phyloP scores from a whole-genome alignment of 2,797 vertebrate genomes.

The Spinus pinus region DNA sequence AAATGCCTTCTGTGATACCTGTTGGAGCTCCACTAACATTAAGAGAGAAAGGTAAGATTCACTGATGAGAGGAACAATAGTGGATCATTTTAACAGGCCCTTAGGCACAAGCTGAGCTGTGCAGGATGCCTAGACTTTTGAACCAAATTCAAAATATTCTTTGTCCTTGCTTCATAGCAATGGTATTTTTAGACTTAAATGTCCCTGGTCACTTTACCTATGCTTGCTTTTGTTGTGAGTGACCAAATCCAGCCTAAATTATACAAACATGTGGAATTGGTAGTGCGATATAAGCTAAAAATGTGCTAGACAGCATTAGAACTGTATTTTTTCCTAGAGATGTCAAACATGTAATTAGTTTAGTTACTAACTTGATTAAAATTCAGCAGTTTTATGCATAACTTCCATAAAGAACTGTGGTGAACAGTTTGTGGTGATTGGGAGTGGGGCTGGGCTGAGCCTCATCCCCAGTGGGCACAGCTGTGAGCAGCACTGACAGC shows the following conservation, averaged over 20 bases:
- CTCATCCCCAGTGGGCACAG: background rate
- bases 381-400: slow-evolving; percentile 11
- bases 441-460: background rate
- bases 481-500: background rate
- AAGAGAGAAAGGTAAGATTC: background rate
- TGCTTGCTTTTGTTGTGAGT: background rate
- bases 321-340: background rate
- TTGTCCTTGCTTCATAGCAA: background rate
- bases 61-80: background rate
- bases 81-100: background rate
- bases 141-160: background rate
- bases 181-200: background rate
- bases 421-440: accelerated
- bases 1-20: background rate
- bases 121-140: background rate
- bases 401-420: background rate
- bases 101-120: background rate
- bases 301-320: background rate
- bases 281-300: background rate
- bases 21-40: background rate
- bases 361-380: slow-evolving; percentile 3
- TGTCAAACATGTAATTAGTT: background rate
- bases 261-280: background rate
- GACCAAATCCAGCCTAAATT: background rate
- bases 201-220: background rate